phyloP scores from a whole-genome alignment of 2,113 vertebrate species.

The Embiotoca jacksoni region DNA sequence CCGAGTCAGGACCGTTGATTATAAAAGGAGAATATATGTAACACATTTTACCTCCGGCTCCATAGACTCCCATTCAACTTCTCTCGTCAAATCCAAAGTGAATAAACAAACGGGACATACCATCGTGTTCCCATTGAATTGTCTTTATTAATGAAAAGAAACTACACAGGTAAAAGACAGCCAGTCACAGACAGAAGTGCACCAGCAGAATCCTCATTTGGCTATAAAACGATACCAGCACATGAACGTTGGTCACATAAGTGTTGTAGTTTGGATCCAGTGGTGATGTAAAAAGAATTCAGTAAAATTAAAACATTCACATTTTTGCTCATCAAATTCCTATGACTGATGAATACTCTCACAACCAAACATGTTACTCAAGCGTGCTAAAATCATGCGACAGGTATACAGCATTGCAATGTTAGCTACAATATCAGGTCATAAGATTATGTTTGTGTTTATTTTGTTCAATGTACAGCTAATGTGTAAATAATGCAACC shows the following conservation, averaged over 20 bases:
- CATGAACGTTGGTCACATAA: conserved; percentile 31
- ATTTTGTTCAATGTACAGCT: conserved; percentile 20
- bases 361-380: conserved; percentile 20
- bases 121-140: neutral
- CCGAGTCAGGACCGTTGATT: too few species aligned
- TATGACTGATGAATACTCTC: conserved; percentile 24
- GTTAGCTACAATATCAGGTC: conserved; percentile 19
- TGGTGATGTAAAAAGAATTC: conserved; percentile 44
- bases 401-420: conserved; percentile 40
- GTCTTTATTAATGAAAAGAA: conserved; percentile 75
- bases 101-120: neutral
- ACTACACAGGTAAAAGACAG: conserved; percentile 53
- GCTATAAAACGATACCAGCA: conserved; percentile 47
- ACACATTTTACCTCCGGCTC: too few species aligned
- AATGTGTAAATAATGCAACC: conserved; percentile 22
- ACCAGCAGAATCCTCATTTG: conserved; percentile 50
- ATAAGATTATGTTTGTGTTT: conserved; percentile 33
- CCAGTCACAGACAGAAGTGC: conserved; percentile 38
- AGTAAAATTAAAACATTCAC: conserved; percentile 56
- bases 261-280: conserved; percentile 56
- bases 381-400: conserved; percentile 55
- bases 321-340: conserved; percentile 62
- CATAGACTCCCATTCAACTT: too few species aligned
- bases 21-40: too few species aligned
- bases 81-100: too few species aligned